Conservation (phyloP, 2,797 vertebrate species). For the Lemur catta region DNA sequence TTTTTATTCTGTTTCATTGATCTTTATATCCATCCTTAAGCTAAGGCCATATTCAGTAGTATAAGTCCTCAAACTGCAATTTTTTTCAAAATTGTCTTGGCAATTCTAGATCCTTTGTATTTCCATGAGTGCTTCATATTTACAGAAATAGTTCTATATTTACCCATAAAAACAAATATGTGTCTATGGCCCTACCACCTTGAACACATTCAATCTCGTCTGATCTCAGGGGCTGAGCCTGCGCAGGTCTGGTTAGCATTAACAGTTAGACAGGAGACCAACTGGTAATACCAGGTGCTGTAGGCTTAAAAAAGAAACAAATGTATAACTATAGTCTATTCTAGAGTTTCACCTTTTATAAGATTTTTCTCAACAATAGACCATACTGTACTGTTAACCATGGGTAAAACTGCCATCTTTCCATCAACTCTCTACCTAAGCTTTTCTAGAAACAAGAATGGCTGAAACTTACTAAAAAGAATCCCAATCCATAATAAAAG, state of each 20-base stretch:
- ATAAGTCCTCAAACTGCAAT: not conserved
- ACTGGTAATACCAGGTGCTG: not conserved
- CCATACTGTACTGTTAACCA: not conserved
- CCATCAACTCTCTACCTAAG: not conserved
- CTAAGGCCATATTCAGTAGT: not conserved
- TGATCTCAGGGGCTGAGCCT: not conserved
- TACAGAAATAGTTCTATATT: not conserved
- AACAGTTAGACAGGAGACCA: not conserved
- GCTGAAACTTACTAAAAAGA: slow-evolving; percentile 39
- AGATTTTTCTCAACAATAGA: not conserved
- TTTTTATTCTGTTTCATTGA: not conserved
- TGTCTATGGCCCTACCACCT: not conserved
- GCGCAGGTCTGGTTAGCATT: not conserved
- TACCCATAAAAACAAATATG: not conserved
- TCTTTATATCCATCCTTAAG: not conserved
- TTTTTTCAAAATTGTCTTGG: not conserved
- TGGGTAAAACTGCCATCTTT: not conserved
- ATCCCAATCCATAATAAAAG: not conserved
- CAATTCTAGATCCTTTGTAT: not conserved
- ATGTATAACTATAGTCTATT: not conserved
- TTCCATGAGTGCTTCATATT: not conserved
- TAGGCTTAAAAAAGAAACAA: not conserved
- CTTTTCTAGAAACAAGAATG: slow-evolving; percentile 32
- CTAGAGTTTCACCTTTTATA: not conserved
- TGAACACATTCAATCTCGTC: not conserved